A percentile compares a stretch with the other conserved stretches of the same genome.
Evolutionary conservation across 2,113 vertebrate species (phyloP).

Genomic region (Ifrita kowaldi): DNA sequence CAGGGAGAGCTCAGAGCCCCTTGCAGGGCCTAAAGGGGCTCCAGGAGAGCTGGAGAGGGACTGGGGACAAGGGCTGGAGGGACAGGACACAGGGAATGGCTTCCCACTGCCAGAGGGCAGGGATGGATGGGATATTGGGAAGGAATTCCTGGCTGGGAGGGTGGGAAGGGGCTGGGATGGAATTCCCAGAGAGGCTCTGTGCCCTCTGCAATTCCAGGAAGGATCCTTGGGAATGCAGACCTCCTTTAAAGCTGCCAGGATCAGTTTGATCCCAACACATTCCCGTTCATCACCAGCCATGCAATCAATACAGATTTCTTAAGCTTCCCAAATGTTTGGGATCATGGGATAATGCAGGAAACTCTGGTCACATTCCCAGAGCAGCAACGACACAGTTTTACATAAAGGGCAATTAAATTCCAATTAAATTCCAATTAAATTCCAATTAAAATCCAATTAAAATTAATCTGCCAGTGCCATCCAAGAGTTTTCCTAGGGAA

Average conservation of each 20-base stretch:
- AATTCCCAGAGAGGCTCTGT: neutral
- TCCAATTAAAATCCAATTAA: neutral
- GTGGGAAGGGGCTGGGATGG: neutral
- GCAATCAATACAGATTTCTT: neutral
- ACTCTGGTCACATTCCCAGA: neutral
- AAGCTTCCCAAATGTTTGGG: neutral
- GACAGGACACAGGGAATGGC: neutral
- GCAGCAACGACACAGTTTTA: neutral
- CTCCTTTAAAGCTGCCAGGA: accelerated
- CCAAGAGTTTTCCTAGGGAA: accelerated
- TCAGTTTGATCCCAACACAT: neutral
- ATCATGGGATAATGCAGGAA: accelerated
- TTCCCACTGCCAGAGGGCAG: neutral
- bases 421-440: neutral
- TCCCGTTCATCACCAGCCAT: neutral
- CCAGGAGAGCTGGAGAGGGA: neutral
- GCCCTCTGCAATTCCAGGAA: neutral
- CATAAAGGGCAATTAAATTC: neutral
- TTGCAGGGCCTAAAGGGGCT: neutral
- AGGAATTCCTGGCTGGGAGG: neutral
- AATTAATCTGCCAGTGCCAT: neutral
- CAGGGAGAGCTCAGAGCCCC: neutral
- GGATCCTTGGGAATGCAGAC: neutral
- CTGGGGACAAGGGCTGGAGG: neutral
- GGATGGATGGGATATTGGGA: neutral